Conservation (phyloP, 1,140 invertebrate genomes). For the Drosophila murphyi region DNA sequence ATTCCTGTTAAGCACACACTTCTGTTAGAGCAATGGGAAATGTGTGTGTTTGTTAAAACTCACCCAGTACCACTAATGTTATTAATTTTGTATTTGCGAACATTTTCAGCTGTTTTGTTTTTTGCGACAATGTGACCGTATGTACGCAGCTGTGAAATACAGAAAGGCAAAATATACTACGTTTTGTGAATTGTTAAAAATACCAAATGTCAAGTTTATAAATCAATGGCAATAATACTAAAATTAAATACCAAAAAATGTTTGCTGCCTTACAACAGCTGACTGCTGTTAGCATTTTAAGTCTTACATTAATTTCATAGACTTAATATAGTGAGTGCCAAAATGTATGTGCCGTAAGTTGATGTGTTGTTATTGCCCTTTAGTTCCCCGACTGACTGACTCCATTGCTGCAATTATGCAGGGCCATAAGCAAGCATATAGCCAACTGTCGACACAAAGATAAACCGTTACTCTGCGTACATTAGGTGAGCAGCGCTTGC, state of each 20-base stretch:
- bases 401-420: constrained; percentile 14
- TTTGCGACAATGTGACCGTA: constrained; percentile 9
- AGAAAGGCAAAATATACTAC: neutral
- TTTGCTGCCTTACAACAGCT: constrained; percentile 15
- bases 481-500: too few relatives aligned
- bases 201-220: neutral
- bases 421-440: constrained; percentile 10
- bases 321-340: constrained; percentile 4
- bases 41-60: neutral
- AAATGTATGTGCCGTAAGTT: constrained; percentile 5
- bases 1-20: constrained; percentile 14
- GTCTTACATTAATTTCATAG: neutral
- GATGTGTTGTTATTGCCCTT: constrained; percentile 3
- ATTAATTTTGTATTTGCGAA: constrained; percentile 24
- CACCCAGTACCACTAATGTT: constrained; percentile 28
- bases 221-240: too few relatives aligned
- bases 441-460: neutral
- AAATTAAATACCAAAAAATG: neutral
- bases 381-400: neutral
- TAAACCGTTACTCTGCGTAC: neutral
- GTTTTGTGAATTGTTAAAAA: neutral
- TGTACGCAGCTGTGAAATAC: neutral
- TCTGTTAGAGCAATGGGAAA: neutral
- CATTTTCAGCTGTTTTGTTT: constrained; percentile 40
- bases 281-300: constrained; percentile 13